Evolutionary conservation across 2,797 vertebrate genomes (phyloP).

Genomic region (Pelodytes ibericus): DNA sequence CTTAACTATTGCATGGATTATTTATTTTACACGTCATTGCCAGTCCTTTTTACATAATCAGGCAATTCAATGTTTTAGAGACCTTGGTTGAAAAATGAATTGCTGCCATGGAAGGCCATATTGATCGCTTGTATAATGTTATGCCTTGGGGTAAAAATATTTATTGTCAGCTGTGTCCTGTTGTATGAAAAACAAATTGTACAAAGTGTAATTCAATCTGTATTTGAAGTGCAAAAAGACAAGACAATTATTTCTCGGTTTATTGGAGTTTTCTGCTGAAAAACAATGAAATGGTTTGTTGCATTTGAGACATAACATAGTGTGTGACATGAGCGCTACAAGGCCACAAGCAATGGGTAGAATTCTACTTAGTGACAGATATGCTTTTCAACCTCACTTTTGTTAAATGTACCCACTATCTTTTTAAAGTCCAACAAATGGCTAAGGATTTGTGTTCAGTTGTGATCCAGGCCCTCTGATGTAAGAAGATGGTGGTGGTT

Average conservation of each 20-base stretch:
- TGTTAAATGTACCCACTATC: too few relatives aligned
- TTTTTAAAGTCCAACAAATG: too few relatives aligned
- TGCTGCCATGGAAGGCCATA: not conserved
- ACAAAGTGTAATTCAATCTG: not conserved
- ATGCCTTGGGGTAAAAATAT: not conserved
- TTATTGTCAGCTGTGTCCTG: not conserved
- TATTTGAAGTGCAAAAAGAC: not conserved
- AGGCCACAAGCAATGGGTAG: too few relatives aligned
- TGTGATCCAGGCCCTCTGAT: too few relatives aligned
- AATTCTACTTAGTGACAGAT: too few relatives aligned
- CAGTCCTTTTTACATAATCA: not conserved
- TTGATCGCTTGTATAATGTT: slow-evolving; percentile 2
- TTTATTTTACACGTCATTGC: slow-evolving; percentile 11
- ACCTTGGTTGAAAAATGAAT: not conserved
- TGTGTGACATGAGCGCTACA: not conserved
- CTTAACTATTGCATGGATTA: not conserved
- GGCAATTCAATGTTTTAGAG: not conserved
- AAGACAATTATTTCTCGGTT: not conserved
- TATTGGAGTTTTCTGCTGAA: not conserved
- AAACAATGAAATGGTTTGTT: not conserved
- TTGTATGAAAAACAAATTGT: not conserved
- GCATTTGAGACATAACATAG: not conserved
- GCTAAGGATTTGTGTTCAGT: too few relatives aligned
- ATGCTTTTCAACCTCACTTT: too few relatives aligned
- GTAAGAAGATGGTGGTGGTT: too few relatives aligned